Base-by-base conservation (phyloP, 2,888 invertebrate genomes). In the Sarcophaga subvicina region DNA sequence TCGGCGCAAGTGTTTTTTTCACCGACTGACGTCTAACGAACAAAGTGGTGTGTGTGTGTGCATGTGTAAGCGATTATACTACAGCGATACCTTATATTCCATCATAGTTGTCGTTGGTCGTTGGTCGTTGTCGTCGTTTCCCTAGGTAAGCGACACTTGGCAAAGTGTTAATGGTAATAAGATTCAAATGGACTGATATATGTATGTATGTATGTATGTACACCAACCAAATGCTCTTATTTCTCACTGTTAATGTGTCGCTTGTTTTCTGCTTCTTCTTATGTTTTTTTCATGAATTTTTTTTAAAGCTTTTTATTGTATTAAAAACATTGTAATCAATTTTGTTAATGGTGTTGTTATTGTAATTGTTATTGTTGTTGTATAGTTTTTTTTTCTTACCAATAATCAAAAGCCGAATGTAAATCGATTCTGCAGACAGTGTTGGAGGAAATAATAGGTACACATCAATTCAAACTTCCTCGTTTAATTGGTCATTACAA, bases 91-190 rank as follows among this genome's bases (percentile, higher is more conserved):
- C 25, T 76, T 78, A 83, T 88, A 67, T 81, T 37, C 70, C 80
- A 22, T 22, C 22, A 22, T 22, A 22, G 22, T 22, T 22, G 22
- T 22, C 22, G 22, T 22, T 22, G 1, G 20, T 1, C 22, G 22
- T 22, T 22, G n/a, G n/a, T n/a, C n/a, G 37, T 37, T 1, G 1
- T 6, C 8, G 8, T 37, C 0, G 37, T 8, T 37, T 6, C 1
- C 37, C 73, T 78, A 63, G 86, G 78, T 81, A 78, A 83, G 83
- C 83, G 86, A 86, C 86, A 86, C 86, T 86, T 86, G 83, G 83
- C 80, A 86, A 37, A 88, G 88, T 86, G 88, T 88, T 88, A 88
- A 86, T 88, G 86, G 88, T 81, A 83, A 86, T 83, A 81, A 83
- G 88, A 88, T 88, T 85, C 79, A 85, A 88, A 86, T 80, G 78